Base-by-base conservation (phyloP, 2,888 invertebrate genomes). In the Epinotia nisella region DNA sequence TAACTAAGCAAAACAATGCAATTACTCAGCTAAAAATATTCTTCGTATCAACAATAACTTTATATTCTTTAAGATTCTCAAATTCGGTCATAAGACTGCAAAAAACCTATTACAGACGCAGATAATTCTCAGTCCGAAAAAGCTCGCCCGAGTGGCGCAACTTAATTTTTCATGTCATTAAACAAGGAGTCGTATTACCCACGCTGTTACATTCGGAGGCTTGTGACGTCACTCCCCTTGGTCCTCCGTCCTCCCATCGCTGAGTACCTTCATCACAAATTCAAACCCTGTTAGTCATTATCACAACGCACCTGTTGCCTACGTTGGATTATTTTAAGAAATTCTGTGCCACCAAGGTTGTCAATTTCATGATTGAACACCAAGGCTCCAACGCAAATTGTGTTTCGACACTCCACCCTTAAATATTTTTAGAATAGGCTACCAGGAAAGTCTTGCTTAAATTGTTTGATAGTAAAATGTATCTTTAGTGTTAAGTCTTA, bases 241-340 rank as follows among this genome's bases (percentile, higher is more conserved):
- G 64, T 75, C 72, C 77, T 67, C 77, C 77, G 66, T 74, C 65
- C 75, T 76, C 78, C 74, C 78, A 74, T 83, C 83, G 85, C 86
- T 87, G 85, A 87, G 83, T 81, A 81, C 85, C 84, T 85, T 90
- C 88, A 90, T 91, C 89, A 90, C 84, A 86, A 89, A 91, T 91
- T 90, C 90, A 90, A 86, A 89, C 84, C 88, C 87, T 90, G 90
- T 90, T 90, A 91, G 89, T 90, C 91, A 90, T 92, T 91, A 92
- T 87, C 90, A 85, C 85, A 84, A 85, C 85, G 85, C 92, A 92
- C 92, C 92, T 92, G 92, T 90, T 91, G 90, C 90, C 89, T 19
- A 29, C 53, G 78, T 74, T 79, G 82, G 79, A 78, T 84, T 81
- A 81, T 82, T 74, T 75, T 74, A 72, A 74, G 77, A 76, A 71